Percentiles rank a stretch among this genome's conserved stretches.
Evolutionary conservation across 1,140 invertebrate species (phyloP).

Genomic region (Meloidogyne exigua): DNA sequence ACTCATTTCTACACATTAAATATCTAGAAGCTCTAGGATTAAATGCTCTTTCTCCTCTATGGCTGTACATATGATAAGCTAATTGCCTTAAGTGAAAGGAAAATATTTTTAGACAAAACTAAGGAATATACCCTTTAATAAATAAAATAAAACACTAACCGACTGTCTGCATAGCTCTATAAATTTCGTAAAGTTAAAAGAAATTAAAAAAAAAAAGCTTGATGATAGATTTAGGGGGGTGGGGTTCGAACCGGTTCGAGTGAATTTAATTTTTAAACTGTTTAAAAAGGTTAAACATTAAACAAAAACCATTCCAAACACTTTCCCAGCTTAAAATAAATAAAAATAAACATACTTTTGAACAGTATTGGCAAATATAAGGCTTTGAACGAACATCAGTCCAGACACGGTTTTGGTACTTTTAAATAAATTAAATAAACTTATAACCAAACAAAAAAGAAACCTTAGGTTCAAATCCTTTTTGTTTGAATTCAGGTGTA

Average conservation of each 20-base stretch:
- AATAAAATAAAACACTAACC: conserved; percentile 35
- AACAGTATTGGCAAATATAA: conserved; percentile 64
- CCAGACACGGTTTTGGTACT: conserved; percentile 54
- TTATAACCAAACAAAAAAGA: background rate
- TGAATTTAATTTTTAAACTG: background rate
- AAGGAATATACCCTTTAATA: no score
- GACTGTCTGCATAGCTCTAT: conserved; percentile 57
- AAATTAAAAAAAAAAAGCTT: background rate
- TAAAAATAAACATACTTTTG: conserved; percentile 38
- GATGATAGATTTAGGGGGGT: background rate
- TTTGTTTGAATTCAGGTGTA: conserved; percentile 51
- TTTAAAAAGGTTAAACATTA: background rate
- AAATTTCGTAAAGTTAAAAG: background rate
- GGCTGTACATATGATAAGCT: conserved; percentile 62
- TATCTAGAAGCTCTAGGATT: conserved; percentile 61
- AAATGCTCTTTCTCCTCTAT: conserved; percentile 58
- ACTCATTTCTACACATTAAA: conserved; percentile 52
- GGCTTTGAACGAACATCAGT: conserved; percentile 60
- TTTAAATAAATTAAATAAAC: background rate
- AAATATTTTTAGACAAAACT: no score
- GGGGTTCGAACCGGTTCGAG: background rate
- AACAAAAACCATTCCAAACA: background rate
- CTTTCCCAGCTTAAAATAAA: background rate
- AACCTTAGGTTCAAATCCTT: conserved; percentile 57
- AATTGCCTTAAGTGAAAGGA: conserved; percentile 44